Evolutionary conservation across 2,888 invertebrate species (phyloP), one percentile per base, ranked within the genome.

Genomic region (Abscondita cerata): DNA sequence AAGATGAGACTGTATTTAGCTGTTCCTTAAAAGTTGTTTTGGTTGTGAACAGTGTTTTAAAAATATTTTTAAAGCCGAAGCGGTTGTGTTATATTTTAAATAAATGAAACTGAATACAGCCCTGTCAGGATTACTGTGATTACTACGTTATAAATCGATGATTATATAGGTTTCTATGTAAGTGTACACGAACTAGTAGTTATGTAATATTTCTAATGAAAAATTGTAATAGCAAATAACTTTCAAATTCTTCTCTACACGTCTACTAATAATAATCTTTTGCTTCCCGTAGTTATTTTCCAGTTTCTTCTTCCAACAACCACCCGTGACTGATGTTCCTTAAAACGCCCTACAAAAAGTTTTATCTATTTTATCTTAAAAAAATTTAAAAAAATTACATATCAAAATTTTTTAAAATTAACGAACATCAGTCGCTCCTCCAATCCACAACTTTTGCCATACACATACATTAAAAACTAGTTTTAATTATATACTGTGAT

Each of bases 71-170:
- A 38, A 20, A 57, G 54, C 63, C 55, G 41, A 52, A 59, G 55
- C 59, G 66, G 64, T 67, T 65, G 67, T 62, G 66, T 64, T 61
- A 64, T 67, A 64, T 64, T 68, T 69, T 69, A 68, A 69, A 69
- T 52, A 64, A 65, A 66, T 59, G 48, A 67, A 69, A 67, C 66
- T 62, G 63, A 68, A 67, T 61, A 68, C 66, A 63, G 64, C 62
- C 66, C 70, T 74, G 75, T 74, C 75, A 75, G 76, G 75, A 72
- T 70, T 72, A 68, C 76, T 76, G 76, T 76, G 76, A 76, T 76
- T 76, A 73, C 70, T 72, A 71, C 72, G 72, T 73, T 73, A 66
- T 71, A 71, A 70, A 68, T 62, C 57, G 62, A 61, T n/a, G n/a
- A n/a, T 56, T 61, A 56, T 55, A 60, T 60, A 60, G 60, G 55